phyloP scores from a whole-genome alignment of 2,113 vertebrate genomes.

The Trochalopteron elliotii region DNA sequence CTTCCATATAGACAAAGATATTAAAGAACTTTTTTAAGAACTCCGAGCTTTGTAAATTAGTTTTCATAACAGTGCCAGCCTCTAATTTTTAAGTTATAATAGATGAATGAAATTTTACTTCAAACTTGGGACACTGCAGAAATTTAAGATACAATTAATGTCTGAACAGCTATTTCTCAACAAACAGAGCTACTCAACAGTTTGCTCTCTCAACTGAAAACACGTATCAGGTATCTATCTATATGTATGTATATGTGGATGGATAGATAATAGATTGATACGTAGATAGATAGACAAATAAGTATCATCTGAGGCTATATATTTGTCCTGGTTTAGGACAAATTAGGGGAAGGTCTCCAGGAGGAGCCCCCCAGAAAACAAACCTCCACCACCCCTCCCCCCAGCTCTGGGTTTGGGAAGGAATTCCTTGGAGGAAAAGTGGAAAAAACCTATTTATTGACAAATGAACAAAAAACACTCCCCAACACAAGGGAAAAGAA shows the following conservation, averaged over 20 bases:
- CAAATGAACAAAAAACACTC: too few species aligned
- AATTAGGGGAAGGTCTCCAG: too few species aligned
- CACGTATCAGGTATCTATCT: background rate
- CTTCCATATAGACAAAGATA: background rate
- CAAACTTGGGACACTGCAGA: background rate
- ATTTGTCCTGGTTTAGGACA: too few species aligned
- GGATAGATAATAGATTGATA: background rate
- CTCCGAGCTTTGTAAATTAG: background rate
- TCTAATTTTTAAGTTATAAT: background rate
- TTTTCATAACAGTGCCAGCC: background rate
- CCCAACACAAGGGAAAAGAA: too few species aligned
- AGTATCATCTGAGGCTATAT: background rate
- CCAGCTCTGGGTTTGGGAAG: too few species aligned
- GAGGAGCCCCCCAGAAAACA: too few species aligned
- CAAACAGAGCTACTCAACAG: background rate
- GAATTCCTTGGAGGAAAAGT: too few species aligned
- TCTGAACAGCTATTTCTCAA: background rate
- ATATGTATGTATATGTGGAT: rapidly evolving
- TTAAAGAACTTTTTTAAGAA: background rate
- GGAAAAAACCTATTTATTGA: too few species aligned
- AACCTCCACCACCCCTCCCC: too few species aligned
- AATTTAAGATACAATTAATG: background rate
- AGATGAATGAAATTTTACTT: background rate
- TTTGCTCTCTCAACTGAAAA: background rate
- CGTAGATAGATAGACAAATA: background rate